These are phyloP conservation scores for Nymphalis c-album DNA, from an alignment of 2,888 invertebrate species.

Conservation along the genomic window DNA sequence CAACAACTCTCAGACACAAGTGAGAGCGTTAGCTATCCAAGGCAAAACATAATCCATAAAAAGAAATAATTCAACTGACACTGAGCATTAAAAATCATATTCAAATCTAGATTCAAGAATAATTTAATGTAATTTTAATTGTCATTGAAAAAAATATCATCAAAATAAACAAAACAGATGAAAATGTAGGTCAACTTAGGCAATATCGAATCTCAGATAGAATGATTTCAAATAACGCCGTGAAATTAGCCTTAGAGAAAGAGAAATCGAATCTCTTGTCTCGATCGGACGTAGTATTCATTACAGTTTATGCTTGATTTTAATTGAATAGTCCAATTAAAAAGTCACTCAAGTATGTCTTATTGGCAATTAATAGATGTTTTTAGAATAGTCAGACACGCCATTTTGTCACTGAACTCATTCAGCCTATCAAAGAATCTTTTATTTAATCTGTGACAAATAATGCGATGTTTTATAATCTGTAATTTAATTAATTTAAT, in stretches of 20 bases:
- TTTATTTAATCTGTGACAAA: background rate
- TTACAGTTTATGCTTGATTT: background rate
- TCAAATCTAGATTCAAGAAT: conserved; percentile 7
- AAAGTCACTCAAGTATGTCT: conserved; percentile 2
- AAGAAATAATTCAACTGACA: background rate
- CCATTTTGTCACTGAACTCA: background rate
- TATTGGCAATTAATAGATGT: background rate
- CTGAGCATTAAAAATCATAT: background rate
- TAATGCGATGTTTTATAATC: background rate
- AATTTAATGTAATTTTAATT: background rate
- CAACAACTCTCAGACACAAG: too few species aligned
- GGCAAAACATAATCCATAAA: too few species aligned
- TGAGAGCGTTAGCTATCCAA: too few species aligned
- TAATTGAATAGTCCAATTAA: conserved; percentile 10
- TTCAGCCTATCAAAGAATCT: background rate
- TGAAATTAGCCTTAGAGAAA: conserved; percentile 27
- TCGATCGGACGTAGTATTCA: conserved; percentile 12
- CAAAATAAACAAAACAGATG: conserved; percentile 13
- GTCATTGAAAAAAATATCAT: conserved; percentile 13
- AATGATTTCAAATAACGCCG: conserved; percentile 20
- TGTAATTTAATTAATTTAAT: background rate
- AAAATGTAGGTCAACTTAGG: conserved; percentile 26
- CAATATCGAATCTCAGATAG: conserved; percentile 22
- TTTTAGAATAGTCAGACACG: background rate
- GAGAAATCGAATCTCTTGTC: conserved; percentile 27